Conservation (phyloP, 2,888 invertebrate species). For the Rhamphomyia laevipes region DNA sequence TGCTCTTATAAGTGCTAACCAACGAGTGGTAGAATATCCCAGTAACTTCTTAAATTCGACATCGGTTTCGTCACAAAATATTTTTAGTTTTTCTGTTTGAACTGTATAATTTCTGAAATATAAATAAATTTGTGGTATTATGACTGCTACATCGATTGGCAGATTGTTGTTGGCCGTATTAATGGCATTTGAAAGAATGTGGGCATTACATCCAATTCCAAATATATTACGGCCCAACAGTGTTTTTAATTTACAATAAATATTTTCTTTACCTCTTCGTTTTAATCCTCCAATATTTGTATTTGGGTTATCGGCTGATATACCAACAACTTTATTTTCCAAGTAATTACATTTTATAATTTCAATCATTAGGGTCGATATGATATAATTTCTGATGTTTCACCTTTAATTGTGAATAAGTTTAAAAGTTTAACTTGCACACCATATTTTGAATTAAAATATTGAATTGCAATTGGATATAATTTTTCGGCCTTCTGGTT, state of each 20-base stretch:
- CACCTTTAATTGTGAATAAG: conserved; percentile 6
- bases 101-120: too few species aligned
- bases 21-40: conserved; percentile 8
- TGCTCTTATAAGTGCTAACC: conserved; percentile 6
- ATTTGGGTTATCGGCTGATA: conserved; percentile 8
- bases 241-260: neutral
- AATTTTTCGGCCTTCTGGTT: neutral
- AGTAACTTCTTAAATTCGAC: conserved; percentile 8
- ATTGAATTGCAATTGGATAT: neutral
- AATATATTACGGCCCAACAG: conserved; percentile 2
- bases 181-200: too few species aligned
- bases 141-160: too few species aligned
- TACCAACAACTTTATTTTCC: conserved; percentile 7
- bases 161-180: too few species aligned
- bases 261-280: conserved; percentile 3
- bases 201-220: conserved; percentile 7
- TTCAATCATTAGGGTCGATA: conserved; percentile 7
- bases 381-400: conserved; percentile 9
- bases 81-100: conserved; percentile 9
- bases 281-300: conserved; percentile 7
- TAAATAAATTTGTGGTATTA: too few species aligned
- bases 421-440: too few species aligned
- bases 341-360: too few species aligned
- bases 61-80: conserved; percentile 8
- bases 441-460: conserved; percentile 8